Evolutionary conservation across 2,797 vertebrate genomes (phyloP).

Genomic region (Lepilemur ruficaudatus): DNA sequence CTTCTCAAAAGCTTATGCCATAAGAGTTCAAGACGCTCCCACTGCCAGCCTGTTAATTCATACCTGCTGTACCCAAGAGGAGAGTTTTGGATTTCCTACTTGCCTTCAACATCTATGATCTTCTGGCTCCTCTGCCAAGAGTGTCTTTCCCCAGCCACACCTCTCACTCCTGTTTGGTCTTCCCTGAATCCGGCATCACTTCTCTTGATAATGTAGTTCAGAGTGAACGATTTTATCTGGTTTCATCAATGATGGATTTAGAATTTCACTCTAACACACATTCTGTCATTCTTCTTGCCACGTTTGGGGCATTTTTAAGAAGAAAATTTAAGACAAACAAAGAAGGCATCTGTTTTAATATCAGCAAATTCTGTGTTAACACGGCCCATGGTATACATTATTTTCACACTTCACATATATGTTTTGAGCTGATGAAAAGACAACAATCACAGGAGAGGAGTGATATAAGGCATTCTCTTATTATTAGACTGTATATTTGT

Average conservation of each 20-base stretch:
- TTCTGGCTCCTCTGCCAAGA: not conserved
- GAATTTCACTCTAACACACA: not conserved
- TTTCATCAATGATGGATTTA: not conserved
- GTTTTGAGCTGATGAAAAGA: not conserved
- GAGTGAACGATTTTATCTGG: not conserved
- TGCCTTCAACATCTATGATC: not conserved
- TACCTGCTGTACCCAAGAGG: not conserved
- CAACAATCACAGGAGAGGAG: not conserved
- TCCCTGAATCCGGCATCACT: not conserved
- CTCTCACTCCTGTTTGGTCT: not conserved
- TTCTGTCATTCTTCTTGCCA: not conserved
- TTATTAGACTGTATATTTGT: not conserved
- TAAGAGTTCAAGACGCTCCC: not conserved
- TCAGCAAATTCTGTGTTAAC: not conserved
- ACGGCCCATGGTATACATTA: not conserved
- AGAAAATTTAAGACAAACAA: not conserved
- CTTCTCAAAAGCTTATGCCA: not conserved
- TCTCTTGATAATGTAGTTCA: not conserved
- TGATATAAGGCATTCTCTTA: not conserved
- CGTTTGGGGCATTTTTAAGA: not conserved
- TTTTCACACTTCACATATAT: not conserved
- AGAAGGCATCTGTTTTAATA: not conserved
- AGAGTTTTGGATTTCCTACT: not conserved
- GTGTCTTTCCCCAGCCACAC: not conserved
- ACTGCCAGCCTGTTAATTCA: no score